Base-by-base conservation (phyloP, 2,113 vertebrate genomes). In the Okapia johnstoni region DNA sequence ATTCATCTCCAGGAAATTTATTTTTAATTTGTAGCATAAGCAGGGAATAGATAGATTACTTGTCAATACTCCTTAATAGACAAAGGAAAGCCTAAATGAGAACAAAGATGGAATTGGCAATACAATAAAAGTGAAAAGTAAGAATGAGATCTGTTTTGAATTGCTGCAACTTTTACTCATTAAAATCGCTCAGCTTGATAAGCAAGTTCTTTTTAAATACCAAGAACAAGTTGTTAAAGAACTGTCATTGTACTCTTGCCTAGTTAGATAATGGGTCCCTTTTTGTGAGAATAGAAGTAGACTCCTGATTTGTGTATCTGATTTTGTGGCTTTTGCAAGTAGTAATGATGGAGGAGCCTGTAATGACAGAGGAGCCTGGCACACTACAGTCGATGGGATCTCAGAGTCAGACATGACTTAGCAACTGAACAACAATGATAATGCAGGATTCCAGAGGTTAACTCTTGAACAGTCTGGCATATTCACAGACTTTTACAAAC, bases 61-160 rank as follows among this genome's bases (percentile, higher is more conserved):
- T 91, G 63, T 92, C 73, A 89, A 58, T 97, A 93, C 83, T 79
- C 15, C 43, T 48, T 94, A 95, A 85, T 52, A 70, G 33, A 70
- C 43, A 94, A 94, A 80, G 36, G 48, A 58, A 94, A 88, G 3
- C 6, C 6, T 92, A 66, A 96, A 73, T 83, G 48, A 92, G 77
- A 87, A 63, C 33, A 88, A 87, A 89, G 93, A 90, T 54, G 70
- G 33, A 96, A 97, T 95, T 97, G 87, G 8, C 57, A 87, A 79
- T 95, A 94, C 33, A 40, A 84, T 50, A 88, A 89, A 97, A 95
- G 93, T 93, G 81, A 94, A 76, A 81, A 79, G 15, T 70, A 88
- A 90, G 43, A 57, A 25, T 26, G 57, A 88, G 23, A n/a, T 93
- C 26, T 81, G 5, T 92, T 92, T 97, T 85, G 84, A 43, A 97